A percentile compares a stretch with the other conserved stretches of the same genome.
These are phyloP conservation scores for Acanthurus leucopareius DNA, from an alignment of 2,797 vertebrate genomes.

Conservation along the genomic window DNA sequence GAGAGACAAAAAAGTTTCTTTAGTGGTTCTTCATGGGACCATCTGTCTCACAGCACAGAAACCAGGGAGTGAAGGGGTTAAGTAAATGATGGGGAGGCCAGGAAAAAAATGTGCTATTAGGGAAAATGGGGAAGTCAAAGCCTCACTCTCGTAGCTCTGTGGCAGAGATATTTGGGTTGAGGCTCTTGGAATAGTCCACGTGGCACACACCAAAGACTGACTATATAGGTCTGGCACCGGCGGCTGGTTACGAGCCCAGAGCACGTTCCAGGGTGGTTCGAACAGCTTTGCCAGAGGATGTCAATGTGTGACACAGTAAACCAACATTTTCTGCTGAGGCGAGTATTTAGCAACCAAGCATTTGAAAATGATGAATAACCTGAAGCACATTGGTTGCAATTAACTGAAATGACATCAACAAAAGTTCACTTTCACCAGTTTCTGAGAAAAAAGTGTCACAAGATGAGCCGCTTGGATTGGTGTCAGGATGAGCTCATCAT, in stretches of 20 bases:
- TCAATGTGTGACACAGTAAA: conserved; percentile 79
- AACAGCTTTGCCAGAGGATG: conserved; percentile 73
- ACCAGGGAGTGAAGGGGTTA: conserved; percentile 66
- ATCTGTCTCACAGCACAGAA: conserved; percentile 33
- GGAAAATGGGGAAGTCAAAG: conserved; percentile 76
- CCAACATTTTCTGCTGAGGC: conserved; percentile 75
- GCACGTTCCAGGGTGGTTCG: conserved; percentile 72
- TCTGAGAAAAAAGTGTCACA: neutral
- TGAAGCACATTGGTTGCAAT: conserved; percentile 33
- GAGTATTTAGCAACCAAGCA: conserved; percentile 54
- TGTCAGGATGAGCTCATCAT: conserved; percentile 15
- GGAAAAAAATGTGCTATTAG: conserved; percentile 74
- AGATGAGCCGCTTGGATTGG: neutral
- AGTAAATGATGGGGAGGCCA: conserved; percentile 63
- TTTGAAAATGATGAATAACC: conserved; percentile 52
- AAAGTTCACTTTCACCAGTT: conserved; percentile 21
- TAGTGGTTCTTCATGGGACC: conserved; percentile 30
- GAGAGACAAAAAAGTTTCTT: conserved; percentile 9
- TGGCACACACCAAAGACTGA: conserved; percentile 71
- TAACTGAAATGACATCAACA: conserved; percentile 6
- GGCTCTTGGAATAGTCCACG: conserved; percentile 75
- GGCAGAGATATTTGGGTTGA: conserved; percentile 76
- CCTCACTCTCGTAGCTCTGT: conserved; percentile 65
- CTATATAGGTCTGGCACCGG: conserved; percentile 69
- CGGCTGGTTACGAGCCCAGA: conserved; percentile 63